phyloP scores from a whole-genome alignment of 2,113 vertebrate species.

The Callaeas wilsoni region DNA sequence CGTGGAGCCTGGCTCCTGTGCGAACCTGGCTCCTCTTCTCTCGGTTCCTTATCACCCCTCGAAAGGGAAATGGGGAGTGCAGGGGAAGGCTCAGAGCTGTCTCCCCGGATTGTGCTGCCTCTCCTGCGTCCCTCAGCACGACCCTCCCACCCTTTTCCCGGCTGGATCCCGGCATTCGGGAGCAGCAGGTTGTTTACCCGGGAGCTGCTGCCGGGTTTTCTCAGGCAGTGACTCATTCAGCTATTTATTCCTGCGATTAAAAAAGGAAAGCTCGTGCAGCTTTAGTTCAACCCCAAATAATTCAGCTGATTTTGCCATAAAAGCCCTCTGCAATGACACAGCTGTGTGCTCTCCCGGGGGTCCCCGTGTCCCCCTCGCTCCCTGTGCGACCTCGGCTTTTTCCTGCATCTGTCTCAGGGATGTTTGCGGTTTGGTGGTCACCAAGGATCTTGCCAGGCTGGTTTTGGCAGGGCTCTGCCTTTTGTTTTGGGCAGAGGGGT shows the following conservation, averaged over 20 bases:
- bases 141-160: neutral
- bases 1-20: accelerated
- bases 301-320: neutral
- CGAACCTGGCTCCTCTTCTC: neutral
- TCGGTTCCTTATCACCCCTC: neutral
- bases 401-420: neutral
- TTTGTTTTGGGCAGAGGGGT: accelerated
- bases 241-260: neutral
- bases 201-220: neutral
- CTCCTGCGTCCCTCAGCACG: accelerated
- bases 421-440: accelerated
- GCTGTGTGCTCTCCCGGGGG: neutral
- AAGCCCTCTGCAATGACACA: accelerated
- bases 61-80: accelerated
- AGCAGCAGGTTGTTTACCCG: neutral
- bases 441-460: neutral
- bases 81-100: neutral
- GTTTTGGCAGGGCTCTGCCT: neutral
- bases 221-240: neutral
- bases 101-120: neutral
- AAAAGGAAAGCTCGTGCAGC: neutral
- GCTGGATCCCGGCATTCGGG: neutral
- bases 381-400: neutral
- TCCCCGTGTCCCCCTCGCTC: neutral
- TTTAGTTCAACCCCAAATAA: neutral